These are phyloP conservation scores for Epizoanthus fatuus DNA, from an alignment of 92 coral and sea anemone genomes.

Conservation along the genomic window DNA sequence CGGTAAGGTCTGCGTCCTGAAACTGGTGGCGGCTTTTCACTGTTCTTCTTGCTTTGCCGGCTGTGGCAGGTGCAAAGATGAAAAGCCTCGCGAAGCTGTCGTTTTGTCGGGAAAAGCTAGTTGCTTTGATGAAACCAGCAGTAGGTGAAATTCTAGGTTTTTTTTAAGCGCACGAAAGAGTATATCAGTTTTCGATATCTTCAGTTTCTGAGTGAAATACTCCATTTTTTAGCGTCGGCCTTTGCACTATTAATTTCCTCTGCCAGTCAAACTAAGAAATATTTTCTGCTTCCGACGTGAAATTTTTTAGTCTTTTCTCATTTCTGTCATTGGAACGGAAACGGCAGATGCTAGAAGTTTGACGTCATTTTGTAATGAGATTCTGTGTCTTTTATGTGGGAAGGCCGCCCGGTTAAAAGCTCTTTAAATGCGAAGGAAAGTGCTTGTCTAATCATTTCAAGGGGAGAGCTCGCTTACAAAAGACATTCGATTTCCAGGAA, in stretches of 20 bases:
- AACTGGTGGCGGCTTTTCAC: neutral
- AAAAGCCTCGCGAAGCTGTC: neutral
- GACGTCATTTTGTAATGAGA: slow-evolving; percentile 41
- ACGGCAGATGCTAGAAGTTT: slow-evolving; percentile 25
- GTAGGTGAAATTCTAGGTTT: neutral
- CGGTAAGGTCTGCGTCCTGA: neutral
- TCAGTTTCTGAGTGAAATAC: neutral
- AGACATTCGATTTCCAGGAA: slow-evolving; percentile 6
- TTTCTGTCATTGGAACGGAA: slow-evolving; percentile 24
- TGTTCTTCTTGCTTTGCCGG: slow-evolving; percentile 3
- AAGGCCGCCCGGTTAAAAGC: slow-evolving; percentile 36
- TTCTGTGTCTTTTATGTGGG: slow-evolving; percentile 24
- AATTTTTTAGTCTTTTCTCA: slow-evolving; percentile 36
- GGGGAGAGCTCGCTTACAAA: slow-evolving; percentile 27
- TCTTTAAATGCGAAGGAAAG: slow-evolving; percentile 48
- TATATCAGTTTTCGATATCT: neutral
- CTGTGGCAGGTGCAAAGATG: slow-evolving; percentile 30
- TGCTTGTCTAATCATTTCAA: slow-evolving; percentile 39
- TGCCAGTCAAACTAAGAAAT: slow-evolving; percentile 14
- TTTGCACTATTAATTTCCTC: slow-evolving; percentile 11
- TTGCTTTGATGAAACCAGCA: neutral
- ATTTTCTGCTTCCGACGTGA: slow-evolving; percentile 34
- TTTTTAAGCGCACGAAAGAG: neutral
- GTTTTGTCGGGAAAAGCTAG: neutral
- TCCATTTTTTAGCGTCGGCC: neutral